Base-by-base conservation (phyloP, 2,113 vertebrate species). In the Syngnathus typhle region DNA sequence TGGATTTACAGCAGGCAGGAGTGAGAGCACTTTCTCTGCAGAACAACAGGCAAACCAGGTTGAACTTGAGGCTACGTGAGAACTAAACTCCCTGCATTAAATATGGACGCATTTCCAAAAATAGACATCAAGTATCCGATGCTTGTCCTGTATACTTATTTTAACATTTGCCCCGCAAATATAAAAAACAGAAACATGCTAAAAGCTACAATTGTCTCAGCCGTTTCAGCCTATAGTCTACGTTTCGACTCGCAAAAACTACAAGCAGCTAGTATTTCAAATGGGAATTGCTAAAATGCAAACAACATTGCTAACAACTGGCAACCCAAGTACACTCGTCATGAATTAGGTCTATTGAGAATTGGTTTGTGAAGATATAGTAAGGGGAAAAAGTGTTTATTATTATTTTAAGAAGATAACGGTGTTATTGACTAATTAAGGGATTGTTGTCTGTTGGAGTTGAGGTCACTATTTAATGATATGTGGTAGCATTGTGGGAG, bases 21-120 rank as follows among this genome's bases (percentile, higher is more conserved):
- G 73, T 36, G 27, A 72, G 67, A 79, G 70, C 55, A 36, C 51
- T 79, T 78, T 83, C 73, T 70, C 39, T 62, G 55, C 32, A 49
- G 65, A 60, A 67, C 74, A 85, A 73, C 68, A 82, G 68, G 80
- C 56, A 68, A 60, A 54, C 64, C 47, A 55, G 75, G 74, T 84
- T 59, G 68, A 76, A 68, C 75, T 68, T n/a, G 27, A 43, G 52
- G 23, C 69, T 12, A 38, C 60, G 16, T 43, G 39, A 44, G 27
- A 27, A 58, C 13, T 62, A 13, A 62, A 43, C 1, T 9, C 19
- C 41, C 15, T 46, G 21, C 60, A 23, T 61, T 12, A 27, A 27
- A 23, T 55, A 55, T 27, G 52, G 52, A 27, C 27, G 11, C 3
- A 23, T 55, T 27, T 55, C 54, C 6, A 13, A 32, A 32, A 23